These are phyloP conservation scores for Cheumatopsyche charites DNA, from an alignment of 1,140 invertebrate species.

Conservation along the genomic window DNA sequence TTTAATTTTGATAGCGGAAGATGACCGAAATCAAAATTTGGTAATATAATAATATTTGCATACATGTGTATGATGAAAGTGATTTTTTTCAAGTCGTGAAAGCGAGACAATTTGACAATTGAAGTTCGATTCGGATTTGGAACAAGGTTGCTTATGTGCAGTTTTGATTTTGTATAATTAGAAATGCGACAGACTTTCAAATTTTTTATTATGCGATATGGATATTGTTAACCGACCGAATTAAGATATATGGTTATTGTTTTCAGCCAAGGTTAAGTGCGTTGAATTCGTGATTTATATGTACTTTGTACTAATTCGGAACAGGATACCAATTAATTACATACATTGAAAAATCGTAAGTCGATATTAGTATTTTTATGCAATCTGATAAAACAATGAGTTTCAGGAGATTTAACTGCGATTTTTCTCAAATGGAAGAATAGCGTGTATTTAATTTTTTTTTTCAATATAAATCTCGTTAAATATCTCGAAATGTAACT, in stretches of 20 bases:
- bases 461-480: not conserved
- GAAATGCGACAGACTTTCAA: not conserved
- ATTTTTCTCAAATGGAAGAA: not conserved
- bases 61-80: too few relatives aligned
- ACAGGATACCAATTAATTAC: conserved; percentile 5
- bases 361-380: not conserved
- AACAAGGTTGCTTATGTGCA: conserved; percentile 10
- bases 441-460: not conserved
- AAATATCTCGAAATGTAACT: too few relatives aligned
- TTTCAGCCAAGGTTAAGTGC: conserved; percentile 6
- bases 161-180: conserved; percentile 13
- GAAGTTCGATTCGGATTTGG: not conserved
- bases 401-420: too few relatives aligned
- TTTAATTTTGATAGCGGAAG: too few relatives aligned
- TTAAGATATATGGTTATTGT: conserved; percentile 12
- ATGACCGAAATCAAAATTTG: too few relatives aligned
- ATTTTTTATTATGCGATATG: not conserved
- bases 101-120: not conserved
- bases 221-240: not conserved
- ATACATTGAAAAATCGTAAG: not conserved
- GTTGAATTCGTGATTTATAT: not conserved
- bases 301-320: not conserved
- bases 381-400: too few relatives aligned
- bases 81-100: not conserved
- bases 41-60: too few relatives aligned